Evolutionary conservation across 1,140 invertebrate species (phyloP).

Genomic region (Nasonia longicornis): DNA sequence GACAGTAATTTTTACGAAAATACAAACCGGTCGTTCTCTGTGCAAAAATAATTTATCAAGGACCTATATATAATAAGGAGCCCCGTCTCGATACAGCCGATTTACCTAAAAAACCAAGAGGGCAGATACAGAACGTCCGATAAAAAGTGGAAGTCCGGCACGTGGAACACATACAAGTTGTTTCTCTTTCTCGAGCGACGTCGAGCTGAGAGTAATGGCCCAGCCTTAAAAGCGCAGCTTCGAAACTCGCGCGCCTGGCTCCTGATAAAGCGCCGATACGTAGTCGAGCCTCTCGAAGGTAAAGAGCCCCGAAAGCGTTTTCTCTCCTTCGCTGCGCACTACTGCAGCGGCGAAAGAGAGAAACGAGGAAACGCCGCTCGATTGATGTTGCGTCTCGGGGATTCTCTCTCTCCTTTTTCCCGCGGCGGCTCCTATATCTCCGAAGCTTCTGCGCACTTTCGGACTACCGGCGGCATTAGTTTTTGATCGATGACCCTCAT

Average conservation of each 20-base stretch:
- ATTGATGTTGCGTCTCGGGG: background rate
- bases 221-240: background rate
- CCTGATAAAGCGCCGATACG: constrained; percentile 1
- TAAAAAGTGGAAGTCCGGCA: background rate
- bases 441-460: background rate
- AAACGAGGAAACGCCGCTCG: background rate
- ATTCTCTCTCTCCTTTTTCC: background rate
- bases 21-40: too few species aligned
- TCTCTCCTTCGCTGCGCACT: background rate
- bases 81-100: too few species aligned
- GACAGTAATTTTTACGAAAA: too few species aligned
- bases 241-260: background rate
- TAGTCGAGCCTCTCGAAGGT: background rate
- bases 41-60: too few species aligned
- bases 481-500: background rate
- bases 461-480: background rate
- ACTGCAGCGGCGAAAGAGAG: background rate
- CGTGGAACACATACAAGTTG: background rate
- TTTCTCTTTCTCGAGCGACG: background rate
- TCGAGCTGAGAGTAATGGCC: background rate
- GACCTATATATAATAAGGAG: too few species aligned
- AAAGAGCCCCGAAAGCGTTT: constrained; percentile 5
- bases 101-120: too few species aligned
- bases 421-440: background rate
- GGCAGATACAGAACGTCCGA: too few species aligned